Evolutionary conservation across 2,113 vertebrate species (phyloP).

Genomic region (Sterna hirundo): DNA sequence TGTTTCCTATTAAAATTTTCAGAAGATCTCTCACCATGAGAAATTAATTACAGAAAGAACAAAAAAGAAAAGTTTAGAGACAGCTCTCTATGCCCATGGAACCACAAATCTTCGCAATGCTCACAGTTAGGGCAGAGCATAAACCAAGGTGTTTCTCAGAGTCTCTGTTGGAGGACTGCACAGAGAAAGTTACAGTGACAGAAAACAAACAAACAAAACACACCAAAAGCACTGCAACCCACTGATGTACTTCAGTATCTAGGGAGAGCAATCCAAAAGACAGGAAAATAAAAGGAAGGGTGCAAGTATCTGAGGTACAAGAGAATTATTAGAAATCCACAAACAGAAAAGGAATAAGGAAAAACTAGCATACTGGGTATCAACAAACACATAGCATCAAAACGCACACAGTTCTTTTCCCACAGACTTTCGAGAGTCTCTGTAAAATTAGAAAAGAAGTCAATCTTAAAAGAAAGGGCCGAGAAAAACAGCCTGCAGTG

Average conservation of each 20-base stretch:
- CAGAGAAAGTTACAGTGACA: not conserved
- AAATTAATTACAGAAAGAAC: not conserved
- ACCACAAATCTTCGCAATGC: not conserved
- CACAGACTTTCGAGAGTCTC: not conserved
- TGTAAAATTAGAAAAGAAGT: not conserved
- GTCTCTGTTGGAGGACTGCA: not conserved
- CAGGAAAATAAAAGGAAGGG: not conserved
- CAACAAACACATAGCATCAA: not conserved
- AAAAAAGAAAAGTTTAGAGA: not conserved
- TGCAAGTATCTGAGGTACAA: not conserved
- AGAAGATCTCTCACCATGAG: not conserved
- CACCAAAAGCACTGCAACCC: not conserved
- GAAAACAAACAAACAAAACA: not conserved
- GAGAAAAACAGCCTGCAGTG: not conserved
- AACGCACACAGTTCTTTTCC: not conserved
- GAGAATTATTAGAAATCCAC: not conserved
- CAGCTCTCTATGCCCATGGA: not conserved
- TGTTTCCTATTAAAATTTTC: not conserved
- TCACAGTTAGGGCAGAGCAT: not conserved
- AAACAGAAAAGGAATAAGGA: not conserved
- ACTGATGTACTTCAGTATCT: not conserved
- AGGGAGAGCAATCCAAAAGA: not conserved
- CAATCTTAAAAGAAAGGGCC: not conserved
- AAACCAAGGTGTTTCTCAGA: not conserved
- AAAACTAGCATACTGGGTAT: not conserved